phyloP scores from a whole-genome alignment of 2,888 invertebrate genomes.

The Lepas anatifera region DNA sequence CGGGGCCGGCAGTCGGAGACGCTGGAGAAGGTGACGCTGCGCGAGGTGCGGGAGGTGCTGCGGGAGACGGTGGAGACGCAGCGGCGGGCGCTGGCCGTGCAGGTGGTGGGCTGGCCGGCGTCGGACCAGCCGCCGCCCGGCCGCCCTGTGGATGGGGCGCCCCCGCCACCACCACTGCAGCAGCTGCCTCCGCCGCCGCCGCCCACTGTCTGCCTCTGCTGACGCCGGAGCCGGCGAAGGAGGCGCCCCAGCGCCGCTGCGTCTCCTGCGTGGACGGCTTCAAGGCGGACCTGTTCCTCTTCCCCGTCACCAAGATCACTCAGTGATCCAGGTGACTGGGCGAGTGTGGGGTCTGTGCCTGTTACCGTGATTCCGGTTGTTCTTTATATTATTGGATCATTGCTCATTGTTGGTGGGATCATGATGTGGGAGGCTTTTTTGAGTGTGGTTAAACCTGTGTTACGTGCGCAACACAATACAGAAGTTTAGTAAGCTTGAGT shows the following conservation, averaged over 20 bases:
- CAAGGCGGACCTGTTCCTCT: background rate
- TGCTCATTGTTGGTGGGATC: no score
- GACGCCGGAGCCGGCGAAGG: no score
- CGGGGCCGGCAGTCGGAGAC: background rate
- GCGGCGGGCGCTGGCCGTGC: background rate
- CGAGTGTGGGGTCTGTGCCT: no score
- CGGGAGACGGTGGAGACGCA: background rate
- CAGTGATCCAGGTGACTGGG: background rate
- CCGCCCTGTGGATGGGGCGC: background rate
- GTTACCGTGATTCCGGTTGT: no score
- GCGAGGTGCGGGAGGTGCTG: background rate
- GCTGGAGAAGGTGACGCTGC: background rate
- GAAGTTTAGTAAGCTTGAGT: no score
- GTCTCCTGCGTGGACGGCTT: background rate
- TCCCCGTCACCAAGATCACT: background rate
- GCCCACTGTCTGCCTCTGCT: background rate
- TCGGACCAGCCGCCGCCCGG: background rate
- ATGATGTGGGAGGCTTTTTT: no score
- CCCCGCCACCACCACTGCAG: no score
- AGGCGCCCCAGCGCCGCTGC: background rate
- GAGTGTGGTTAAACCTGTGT: no score
- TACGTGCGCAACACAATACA: no score
- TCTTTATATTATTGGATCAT: no score
- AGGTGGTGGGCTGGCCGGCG: background rate
- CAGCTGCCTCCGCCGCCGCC: background rate